Conservation (phyloP, 2,113 vertebrate genomes). For the Sapayoa aenigma region DNA sequence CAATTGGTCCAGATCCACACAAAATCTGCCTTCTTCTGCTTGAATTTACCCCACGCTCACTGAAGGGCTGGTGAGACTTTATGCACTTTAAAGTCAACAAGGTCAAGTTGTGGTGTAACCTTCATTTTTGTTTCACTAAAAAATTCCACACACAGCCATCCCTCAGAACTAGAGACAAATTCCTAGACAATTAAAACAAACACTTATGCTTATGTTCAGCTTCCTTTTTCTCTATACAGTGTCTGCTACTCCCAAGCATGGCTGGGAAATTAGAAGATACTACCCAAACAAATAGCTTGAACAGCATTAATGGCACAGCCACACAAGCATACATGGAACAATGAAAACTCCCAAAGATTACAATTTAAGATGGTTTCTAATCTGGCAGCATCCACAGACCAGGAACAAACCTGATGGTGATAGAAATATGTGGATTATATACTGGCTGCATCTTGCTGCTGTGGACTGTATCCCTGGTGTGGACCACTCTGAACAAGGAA, state of each 20-base stretch:
- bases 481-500: background rate
- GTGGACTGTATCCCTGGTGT: background rate
- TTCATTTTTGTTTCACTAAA: background rate
- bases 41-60: background rate
- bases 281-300: background rate
- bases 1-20: slow-evolving; percentile 35
- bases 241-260: background rate
- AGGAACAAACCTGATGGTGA: background rate
- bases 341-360: background rate
- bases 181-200: slow-evolving; percentile 17
- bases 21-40: slow-evolving; percentile 33
- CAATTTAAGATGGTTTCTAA: background rate
- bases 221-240: background rate
- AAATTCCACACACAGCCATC: background rate
- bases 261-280: background rate
- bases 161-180: background rate
- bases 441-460: background rate
- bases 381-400: background rate
- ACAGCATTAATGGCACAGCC: background rate
- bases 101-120: slow-evolving; percentile 5
- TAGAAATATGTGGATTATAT: background rate
- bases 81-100: background rate
- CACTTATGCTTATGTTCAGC: background rate
- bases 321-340: background rate
- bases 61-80: background rate